phyloP scores from a whole-genome alignment of 2,888 invertebrate genomes.

The Bembecia ichneumoniformis region DNA sequence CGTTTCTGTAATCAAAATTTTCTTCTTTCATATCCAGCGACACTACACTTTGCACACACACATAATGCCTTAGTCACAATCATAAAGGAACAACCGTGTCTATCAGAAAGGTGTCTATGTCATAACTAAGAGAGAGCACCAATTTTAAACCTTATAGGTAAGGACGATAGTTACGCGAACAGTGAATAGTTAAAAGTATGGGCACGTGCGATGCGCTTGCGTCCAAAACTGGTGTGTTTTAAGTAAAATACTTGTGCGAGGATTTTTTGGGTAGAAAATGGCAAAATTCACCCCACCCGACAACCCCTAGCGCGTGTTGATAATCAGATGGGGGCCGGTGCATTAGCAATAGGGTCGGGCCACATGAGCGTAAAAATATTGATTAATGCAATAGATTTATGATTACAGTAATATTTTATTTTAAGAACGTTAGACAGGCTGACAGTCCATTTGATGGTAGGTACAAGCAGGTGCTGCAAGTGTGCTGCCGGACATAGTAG shows the following conservation, averaged over 20 bases:
- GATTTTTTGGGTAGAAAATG: slow-evolving; percentile 59
- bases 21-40: slow-evolving; percentile 30
- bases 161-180: background rate
- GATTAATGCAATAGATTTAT: too few species aligned
- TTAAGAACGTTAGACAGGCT: background rate
- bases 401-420: too few species aligned
- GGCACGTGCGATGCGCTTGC: slow-evolving; percentile 62
- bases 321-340: slow-evolving; percentile 62
- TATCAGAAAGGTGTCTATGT: too few species aligned
- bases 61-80: background rate
- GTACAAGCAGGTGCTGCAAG: background rate
- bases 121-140: too few species aligned
- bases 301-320: slow-evolving; percentile 40
- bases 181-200: background rate
- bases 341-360: slow-evolving; percentile 33
- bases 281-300: slow-evolving; percentile 60
- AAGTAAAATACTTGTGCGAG: slow-evolving; percentile 55
- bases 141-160: too few species aligned
- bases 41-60: background rate
- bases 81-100: too few species aligned
- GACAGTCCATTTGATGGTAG: background rate
- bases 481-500: background rate
- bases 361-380: slow-evolving; percentile 25
- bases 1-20: slow-evolving; percentile 28
- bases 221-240: slow-evolving; percentile 61